Percentiles rank a stretch among this genome's conserved stretches.
Evolutionary conservation across 64 coral and sea anemone species (phyloP).

Genomic region (Actinia equina): DNA sequence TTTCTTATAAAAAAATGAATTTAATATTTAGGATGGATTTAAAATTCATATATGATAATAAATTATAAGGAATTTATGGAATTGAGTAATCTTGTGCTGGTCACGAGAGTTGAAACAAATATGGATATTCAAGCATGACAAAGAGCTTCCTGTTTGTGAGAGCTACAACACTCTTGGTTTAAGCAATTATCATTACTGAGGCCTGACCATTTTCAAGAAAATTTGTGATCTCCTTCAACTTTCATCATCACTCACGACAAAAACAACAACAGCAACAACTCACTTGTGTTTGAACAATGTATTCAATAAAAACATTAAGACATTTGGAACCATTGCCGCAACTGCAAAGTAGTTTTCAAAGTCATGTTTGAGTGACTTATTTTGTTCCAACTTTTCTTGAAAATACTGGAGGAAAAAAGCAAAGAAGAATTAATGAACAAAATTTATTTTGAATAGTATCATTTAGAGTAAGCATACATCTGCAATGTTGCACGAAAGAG

Average conservation of each 20-base stretch:
- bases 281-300: slow-evolving; percentile 99
- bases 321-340: slow-evolving; percentile 94
- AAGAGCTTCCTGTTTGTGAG: no score
- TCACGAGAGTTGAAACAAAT: neutral
- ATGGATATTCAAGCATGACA: neutral
- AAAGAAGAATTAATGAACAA: neutral
- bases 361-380: slow-evolving; percentile 41
- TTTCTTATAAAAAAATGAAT: neutral
- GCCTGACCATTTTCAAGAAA: no score
- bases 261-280: slow-evolving; percentile 4
- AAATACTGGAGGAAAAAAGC: slow-evolving; percentile 76
- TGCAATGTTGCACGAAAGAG: no score
- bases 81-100: neutral
- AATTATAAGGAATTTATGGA: neutral
- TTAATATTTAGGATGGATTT: no score
- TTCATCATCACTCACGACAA: no score
- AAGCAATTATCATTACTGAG: neutral
- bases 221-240: no score
- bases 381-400: slow-evolving; percentile 44
- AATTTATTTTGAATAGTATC: neutral
- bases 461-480: no score
- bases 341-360: slow-evolving; percentile 98
- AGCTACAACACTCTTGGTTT: neutral
- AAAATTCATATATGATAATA: no score
- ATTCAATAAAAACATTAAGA: slow-evolving; percentile 90